phyloP scores from a whole-genome alignment of 2,797 vertebrate species.

The Sparidentex hasta region DNA sequence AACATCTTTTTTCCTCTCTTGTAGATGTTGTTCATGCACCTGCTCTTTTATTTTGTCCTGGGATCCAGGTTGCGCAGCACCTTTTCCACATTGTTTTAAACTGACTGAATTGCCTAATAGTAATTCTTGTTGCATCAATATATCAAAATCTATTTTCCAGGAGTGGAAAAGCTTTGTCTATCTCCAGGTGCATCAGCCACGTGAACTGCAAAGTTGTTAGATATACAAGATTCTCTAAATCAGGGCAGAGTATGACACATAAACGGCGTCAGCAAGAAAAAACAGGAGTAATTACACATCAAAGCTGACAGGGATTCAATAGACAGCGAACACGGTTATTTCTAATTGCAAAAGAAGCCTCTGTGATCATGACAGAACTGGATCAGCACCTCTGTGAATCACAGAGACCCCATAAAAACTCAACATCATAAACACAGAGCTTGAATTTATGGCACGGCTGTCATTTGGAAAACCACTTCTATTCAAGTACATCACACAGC shows the following conservation, averaged over 20 bases:
- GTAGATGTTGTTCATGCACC: neutral
- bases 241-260: neutral
- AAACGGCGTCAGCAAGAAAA: neutral
- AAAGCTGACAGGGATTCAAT: too few relatives aligned
- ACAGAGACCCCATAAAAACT: slow-evolving; percentile 1
- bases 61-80: neutral
- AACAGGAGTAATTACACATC: neutral
- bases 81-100: neutral
- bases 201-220: neutral
- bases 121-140: neutral
- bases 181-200: neutral
- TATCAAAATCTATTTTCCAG: neutral
- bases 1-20: neutral
- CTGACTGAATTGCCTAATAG: neutral
- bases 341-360: slow-evolving; percentile 19
- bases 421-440: neutral
- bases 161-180: neutral
- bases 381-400: slow-evolving; percentile 16
- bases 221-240: neutral
- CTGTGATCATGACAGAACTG: neutral
- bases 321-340: neutral
- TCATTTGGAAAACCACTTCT: slow-evolving; percentile 23
- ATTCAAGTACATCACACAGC: neutral
- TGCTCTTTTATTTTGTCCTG: neutral
- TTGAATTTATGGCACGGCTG: slow-evolving; percentile 2